These are phyloP conservation scores for Caenorhabditis latens DNA, from an alignment of 1,140 invertebrate species.

Conservation along the genomic window DNA sequence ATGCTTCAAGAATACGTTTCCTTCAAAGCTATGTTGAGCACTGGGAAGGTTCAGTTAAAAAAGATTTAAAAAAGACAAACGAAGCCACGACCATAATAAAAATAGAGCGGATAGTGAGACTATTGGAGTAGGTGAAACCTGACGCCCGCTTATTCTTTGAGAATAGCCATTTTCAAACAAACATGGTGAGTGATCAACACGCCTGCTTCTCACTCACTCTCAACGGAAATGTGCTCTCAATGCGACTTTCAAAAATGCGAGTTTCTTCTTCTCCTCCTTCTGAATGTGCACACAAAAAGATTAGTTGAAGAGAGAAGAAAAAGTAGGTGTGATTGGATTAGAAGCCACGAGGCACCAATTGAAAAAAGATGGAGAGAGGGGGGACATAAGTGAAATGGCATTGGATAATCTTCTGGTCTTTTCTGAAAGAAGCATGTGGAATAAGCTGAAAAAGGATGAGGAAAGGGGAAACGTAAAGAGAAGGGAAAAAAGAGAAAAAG, in stretches of 20 bases:
- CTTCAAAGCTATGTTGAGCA: too few species aligned
- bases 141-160: constrained; percentile 53
- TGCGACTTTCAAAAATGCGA: constrained; percentile 41
- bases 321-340: constrained; percentile 53
- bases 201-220: not conserved
- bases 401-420: constrained; percentile 33
- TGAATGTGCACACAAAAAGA: constrained; percentile 10
- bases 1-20: too few species aligned
- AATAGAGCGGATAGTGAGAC: constrained; percentile 36
- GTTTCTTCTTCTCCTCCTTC: constrained; percentile 11
- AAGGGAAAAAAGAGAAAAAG: not conserved
- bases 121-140: not conserved
- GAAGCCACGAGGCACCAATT: constrained; percentile 23
- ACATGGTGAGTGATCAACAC: constrained; percentile 47
- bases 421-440: not conserved
- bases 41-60: too few species aligned
- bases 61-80: not conserved
- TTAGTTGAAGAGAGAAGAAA: constrained; percentile 13
- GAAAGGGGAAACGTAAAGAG: not conserved
- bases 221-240: not conserved
- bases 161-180: constrained; percentile 54
- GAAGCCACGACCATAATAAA: constrained; percentile 14
- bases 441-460: not conserved
- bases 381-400: not conserved
- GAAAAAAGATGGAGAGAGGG: not conserved